Conservation (phyloP, 2,888 invertebrate genomes). For the Agrochola lota region DNA sequence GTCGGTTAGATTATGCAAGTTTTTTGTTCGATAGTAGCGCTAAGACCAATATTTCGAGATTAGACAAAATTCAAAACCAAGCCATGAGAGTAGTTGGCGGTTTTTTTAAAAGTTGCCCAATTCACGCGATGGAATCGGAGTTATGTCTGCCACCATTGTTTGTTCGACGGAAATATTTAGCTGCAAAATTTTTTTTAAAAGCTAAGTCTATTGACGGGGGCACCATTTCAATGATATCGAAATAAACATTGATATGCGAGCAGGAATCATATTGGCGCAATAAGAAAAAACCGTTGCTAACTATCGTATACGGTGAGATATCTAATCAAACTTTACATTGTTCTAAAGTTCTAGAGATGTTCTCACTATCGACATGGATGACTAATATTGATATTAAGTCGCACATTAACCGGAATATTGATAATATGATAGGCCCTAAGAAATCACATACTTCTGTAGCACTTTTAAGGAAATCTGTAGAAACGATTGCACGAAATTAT, state of each 20-base stretch:
- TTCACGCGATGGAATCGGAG: constrained; percentile 8
- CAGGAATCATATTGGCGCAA: no score
- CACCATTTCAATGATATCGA: no score
- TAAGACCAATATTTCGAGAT: background rate
- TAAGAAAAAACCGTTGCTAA: no score
- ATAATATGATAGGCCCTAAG: background rate
- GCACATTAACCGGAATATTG: background rate
- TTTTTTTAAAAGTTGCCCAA: background rate
- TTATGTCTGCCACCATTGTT: background rate
- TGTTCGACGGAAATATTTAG: no score
- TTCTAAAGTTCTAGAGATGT: constrained; percentile 18
- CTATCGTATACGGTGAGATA: no score
- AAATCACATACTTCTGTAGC: background rate
- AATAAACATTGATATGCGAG: no score
- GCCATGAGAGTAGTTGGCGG: constrained; percentile 5
- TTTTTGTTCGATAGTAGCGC: background rate
- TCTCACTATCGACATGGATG: constrained; percentile 4
- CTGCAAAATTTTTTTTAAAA: no score
- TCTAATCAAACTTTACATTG: background rate
- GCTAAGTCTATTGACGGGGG: no score
- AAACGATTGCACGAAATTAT: background rate
- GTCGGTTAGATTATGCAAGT: no score
- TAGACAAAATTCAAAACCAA: constrained; percentile 2
- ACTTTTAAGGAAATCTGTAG: background rate
- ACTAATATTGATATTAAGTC: background rate